Conservation (phyloP, 2,797 vertebrate genomes). For the Protonibea diacanthus region DNA sequence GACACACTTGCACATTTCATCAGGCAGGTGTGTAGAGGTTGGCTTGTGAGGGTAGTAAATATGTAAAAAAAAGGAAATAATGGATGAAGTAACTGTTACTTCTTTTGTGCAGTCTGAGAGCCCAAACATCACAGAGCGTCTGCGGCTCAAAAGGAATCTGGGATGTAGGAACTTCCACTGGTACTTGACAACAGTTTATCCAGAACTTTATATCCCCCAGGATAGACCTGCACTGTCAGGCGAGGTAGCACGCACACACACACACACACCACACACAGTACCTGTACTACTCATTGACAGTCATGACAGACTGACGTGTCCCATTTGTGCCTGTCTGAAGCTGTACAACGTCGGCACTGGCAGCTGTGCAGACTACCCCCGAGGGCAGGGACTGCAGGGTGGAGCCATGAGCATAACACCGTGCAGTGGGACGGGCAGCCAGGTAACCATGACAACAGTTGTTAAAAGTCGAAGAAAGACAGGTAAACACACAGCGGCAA, state of each 20-base stretch:
- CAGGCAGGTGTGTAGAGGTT: conserved; percentile 79
- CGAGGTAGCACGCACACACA: conserved; percentile 65
- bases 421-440: conserved; percentile 87
- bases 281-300: neutral
- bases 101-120: conserved; percentile 82
- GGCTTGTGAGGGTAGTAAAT: neutral
- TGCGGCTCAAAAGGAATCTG: conserved; percentile 85
- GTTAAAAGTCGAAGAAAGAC: neutral
- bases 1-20: conserved; percentile 87
- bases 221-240: conserved; percentile 79
- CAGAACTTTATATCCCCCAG: conserved; percentile 85
- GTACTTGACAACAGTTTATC: conserved; percentile 89
- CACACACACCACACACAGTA: neutral
- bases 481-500: neutral
- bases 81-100: neutral
- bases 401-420: conserved; percentile 80
- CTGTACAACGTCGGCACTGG: conserved; percentile 88
- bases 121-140: conserved; percentile 85
- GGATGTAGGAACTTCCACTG: conserved; percentile 90
- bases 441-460: conserved; percentile 79
- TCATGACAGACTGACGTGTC: conserved; percentile 25
- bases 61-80: neutral
- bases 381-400: conserved; percentile 62
- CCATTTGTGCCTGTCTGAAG: conserved; percentile 79
- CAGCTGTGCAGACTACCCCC: conserved; percentile 87